Conservation (phyloP, 2,113 vertebrate species). For the Pollimyrus isidori region DNA sequence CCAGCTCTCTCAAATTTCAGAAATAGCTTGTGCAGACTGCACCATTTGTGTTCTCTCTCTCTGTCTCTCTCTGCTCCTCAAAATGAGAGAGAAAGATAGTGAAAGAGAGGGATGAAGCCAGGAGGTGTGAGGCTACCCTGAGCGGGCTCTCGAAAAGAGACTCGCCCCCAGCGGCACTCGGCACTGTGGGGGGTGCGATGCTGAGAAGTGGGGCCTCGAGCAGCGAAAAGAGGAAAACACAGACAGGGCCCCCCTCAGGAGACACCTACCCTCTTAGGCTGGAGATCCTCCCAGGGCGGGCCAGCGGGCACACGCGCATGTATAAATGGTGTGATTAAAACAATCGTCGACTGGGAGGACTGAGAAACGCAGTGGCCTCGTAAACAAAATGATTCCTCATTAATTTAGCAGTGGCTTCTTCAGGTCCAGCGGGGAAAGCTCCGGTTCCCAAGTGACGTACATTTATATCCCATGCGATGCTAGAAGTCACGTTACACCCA, state of each 20-base stretch:
- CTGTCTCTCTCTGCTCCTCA: neutral
- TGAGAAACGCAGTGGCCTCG: neutral
- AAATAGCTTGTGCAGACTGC: neutral
- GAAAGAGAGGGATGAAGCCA: neutral
- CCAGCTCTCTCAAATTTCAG: neutral
- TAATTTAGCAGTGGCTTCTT: neutral
- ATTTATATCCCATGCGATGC: neutral
- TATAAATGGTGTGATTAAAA: neutral
- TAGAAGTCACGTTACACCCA: neutral
- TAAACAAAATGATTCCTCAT: neutral
- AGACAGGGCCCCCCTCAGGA: neutral
- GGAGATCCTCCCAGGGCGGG: neutral
- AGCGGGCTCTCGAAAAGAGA: neutral
- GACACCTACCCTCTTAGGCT: neutral
- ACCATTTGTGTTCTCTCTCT: neutral
- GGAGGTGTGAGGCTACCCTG: neutral
- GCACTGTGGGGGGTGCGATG: neutral
- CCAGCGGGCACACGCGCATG: too few species aligned
- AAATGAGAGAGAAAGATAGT: neutral
- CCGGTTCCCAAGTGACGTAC: neutral
- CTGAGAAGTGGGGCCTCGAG: neutral
- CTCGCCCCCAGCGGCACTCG: neutral
- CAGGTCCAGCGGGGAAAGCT: neutral
- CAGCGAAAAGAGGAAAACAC: neutral
- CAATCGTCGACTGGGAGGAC: neutral